Conservation (phyloP, 2,113 vertebrate species). For the Eclectus roratus region DNA sequence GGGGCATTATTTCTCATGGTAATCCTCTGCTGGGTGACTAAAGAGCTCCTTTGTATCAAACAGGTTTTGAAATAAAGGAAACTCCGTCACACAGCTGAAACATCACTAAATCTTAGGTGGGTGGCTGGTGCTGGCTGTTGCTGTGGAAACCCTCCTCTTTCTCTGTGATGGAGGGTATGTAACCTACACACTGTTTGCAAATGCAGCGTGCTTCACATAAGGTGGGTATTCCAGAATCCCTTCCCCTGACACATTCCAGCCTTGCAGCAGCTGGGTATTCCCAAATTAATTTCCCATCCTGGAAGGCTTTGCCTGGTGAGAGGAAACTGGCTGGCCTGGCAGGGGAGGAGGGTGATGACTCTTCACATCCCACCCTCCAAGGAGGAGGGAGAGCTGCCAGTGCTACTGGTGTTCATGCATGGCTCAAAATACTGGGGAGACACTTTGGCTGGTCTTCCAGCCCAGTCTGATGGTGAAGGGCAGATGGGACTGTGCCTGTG, state of each 20-base stretch:
- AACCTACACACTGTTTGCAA: background rate
- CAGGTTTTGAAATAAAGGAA: background rate
- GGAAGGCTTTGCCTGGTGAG: background rate
- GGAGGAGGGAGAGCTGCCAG: accelerated
- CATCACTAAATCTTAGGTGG: background rate
- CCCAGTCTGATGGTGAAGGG: accelerated
- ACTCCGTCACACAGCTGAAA: background rate
- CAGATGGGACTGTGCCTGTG: accelerated
- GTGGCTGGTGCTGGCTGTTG: background rate
- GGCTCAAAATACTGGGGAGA: background rate
- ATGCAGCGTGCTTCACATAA: background rate
- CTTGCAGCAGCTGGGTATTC: accelerated
- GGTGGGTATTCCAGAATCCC: background rate
- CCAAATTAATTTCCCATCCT: too few species aligned
- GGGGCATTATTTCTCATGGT: accelerated
- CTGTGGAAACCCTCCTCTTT: background rate
- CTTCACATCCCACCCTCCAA: background rate
- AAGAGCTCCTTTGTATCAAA: background rate
- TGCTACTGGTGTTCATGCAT: background rate
- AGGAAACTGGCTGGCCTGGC: accelerated
- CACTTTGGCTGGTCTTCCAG: accelerated
- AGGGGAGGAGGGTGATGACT: background rate
- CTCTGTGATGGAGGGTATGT: accelerated
- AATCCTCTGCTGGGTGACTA: too few species aligned
- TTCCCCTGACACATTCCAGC: background rate